These are phyloP conservation scores for Melieria crassipennis DNA, from an alignment of 2,888 invertebrate genomes.

Conservation along the genomic window DNA sequence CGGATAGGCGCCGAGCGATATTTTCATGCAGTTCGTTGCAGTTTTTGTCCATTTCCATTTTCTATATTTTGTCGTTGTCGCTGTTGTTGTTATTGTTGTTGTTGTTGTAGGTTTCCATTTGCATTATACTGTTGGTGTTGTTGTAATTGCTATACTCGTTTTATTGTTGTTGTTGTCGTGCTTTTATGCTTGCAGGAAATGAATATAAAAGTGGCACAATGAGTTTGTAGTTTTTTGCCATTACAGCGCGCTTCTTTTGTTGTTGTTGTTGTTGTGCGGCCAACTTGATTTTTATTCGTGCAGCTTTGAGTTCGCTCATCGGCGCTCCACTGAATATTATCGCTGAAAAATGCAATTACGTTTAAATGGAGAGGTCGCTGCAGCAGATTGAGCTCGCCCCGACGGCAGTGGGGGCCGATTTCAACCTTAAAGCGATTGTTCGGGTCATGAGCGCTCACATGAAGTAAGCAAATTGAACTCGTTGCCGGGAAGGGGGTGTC, in stretches of 20 bases:
- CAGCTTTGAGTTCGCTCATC: background rate
- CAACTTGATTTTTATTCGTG: background rate
- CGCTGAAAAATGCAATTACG: background rate
- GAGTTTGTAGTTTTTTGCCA: slow-evolving; percentile 18
- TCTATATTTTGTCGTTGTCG: no score
- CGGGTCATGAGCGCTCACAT: no score
- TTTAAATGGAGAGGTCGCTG: slow-evolving; percentile 13
- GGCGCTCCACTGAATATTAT: background rate
- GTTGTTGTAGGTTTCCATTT: background rate
- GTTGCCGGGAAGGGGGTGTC: no score
- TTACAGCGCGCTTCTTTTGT: slow-evolving; percentile 6
- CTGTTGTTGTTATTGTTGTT: background rate
- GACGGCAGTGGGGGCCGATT: no score
- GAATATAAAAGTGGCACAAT: slow-evolving; percentile 23
- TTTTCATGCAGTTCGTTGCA: no score
- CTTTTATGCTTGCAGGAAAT: slow-evolving; percentile 15
- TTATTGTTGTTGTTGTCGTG: background rate
- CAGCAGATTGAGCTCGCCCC: no score
- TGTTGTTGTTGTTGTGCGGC: slow-evolving; percentile 1
- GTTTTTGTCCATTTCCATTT: no score
- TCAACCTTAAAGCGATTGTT: no score
- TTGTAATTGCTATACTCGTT: slow-evolving; percentile 1
- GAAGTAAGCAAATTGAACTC: no score
- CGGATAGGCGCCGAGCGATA: no score
- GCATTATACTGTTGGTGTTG: background rate